Conservation (phyloP, 37 sponge, comb jelly and placozoan species). For the Halisarca cf. caerulea region DNA sequence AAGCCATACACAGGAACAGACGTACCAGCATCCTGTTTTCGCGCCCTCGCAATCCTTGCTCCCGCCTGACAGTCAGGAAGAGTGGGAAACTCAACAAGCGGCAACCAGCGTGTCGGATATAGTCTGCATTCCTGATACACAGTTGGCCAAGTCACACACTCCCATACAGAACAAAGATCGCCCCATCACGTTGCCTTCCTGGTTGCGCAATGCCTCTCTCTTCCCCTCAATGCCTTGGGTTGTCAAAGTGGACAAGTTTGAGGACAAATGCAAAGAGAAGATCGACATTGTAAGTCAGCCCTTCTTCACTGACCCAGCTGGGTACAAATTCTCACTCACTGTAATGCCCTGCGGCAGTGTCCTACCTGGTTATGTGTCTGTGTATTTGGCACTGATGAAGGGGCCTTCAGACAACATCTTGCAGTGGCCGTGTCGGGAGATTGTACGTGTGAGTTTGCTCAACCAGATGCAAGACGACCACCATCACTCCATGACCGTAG, state of each 20-base stretch:
- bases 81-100: too few species aligned
- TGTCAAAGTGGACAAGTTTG: background rate
- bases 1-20: too few species aligned
- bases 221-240: constrained; percentile 7
- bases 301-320: background rate
- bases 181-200: background rate
- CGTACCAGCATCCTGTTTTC: too few species aligned
- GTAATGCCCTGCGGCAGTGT: background rate
- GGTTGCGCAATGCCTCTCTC: background rate
- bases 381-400: background rate
- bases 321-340: background rate
- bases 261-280: background rate
- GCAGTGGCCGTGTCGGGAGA: constrained; percentile 8
- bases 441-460: background rate
- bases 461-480: background rate
- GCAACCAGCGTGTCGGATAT: too few species aligned
- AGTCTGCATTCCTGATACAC: too few species aligned
- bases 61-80: too few species aligned
- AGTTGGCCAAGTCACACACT: too few species aligned
- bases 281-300: background rate
- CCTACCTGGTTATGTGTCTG: background rate
- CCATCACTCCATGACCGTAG: background rate
- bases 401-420: constrained; percentile 1
- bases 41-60: too few species aligned
- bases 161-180: too few species aligned